A percentile compares a stretch with the other conserved stretches of the same genome.
Conservation (phyloP, 2,113 vertebrate genomes). For the Cephalopterus ornatus region DNA sequence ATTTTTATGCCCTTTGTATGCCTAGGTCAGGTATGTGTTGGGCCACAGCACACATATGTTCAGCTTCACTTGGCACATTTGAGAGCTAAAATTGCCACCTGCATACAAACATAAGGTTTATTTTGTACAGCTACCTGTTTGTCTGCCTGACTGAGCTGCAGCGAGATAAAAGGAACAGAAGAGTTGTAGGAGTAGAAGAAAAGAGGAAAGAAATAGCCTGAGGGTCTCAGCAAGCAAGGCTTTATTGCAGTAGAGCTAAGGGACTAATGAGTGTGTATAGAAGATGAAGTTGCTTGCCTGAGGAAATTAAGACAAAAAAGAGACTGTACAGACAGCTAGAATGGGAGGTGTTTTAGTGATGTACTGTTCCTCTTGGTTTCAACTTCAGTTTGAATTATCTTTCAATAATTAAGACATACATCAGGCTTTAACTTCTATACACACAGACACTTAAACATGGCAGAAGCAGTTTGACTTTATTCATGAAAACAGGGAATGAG, state of each 20-base stretch:
- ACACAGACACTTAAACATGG: not conserved
- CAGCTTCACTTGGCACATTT: not conserved
- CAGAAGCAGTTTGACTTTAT: not conserved
- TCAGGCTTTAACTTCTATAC: not conserved
- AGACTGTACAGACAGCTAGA: not conserved
- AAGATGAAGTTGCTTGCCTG: not conserved
- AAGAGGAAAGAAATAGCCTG: not conserved
- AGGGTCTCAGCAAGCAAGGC: not conserved
- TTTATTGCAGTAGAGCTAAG: not conserved
- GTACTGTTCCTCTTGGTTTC: not conserved
- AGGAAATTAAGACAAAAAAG: conserved; percentile 2
- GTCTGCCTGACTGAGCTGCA: not conserved
- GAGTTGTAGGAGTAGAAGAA: not conserved
- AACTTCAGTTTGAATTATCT: not conserved
- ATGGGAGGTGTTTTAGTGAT: not conserved
- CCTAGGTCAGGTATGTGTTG: not conserved
- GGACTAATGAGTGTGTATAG: not conserved
- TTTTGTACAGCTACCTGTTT: not conserved
- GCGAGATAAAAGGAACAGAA: not conserved
- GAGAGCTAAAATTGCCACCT: not conserved
- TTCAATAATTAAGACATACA: not conserved
- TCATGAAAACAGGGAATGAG: not conserved
- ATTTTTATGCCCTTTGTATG: not conserved
- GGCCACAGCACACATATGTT: fast-evolving
- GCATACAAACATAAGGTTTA: not conserved